phyloP scores from a whole-genome alignment of 2,888 invertebrate genomes.

The Drosophila limbata region DNA sequence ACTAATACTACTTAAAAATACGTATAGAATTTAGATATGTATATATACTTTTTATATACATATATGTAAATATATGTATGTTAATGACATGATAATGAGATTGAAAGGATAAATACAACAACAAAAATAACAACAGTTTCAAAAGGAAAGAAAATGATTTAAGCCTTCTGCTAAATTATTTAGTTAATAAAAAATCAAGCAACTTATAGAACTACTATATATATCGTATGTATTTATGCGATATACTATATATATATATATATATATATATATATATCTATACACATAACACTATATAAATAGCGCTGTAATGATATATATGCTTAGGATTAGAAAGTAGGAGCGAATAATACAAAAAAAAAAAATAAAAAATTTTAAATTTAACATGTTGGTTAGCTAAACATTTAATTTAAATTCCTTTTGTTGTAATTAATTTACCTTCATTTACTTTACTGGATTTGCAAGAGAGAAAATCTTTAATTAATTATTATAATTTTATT shows the following conservation, averaged over 20 bases:
- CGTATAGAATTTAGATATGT: conserved; percentile 27
- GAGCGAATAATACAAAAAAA: conserved; percentile 7
- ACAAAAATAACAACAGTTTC: conserved; percentile 9
- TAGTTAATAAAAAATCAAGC: conserved; percentile 55
- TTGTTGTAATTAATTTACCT: conserved; percentile 33
- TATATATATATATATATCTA: conserved; percentile 42
- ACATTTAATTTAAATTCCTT: conserved; percentile 27
- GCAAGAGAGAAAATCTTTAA: conserved; percentile 25
- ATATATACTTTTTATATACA: conserved; percentile 20
- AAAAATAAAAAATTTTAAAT: conserved; percentile 17
- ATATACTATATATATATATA: conserved; percentile 44
- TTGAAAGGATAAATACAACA: conserved; percentile 25
- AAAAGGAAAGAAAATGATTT: conserved; percentile 17
- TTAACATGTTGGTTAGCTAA: conserved; percentile 30
- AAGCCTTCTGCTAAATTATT: conserved; percentile 49
- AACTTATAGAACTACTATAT: conserved; percentile 55
- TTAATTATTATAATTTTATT: conserved; percentile 22
- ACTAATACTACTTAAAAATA: conserved; percentile 43
- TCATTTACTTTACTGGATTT: conserved; percentile 37
- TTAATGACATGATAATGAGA: conserved; percentile 35
- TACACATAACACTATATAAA: conserved; percentile 24
- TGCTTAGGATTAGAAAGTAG: conserved; percentile 44
- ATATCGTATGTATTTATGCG: conserved; percentile 22
- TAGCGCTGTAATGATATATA: conserved; percentile 45
- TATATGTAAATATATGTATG: conserved; percentile 21